Base-by-base conservation (phyloP, 1,140 invertebrate genomes). In the Hesperophylax magnus region DNA sequence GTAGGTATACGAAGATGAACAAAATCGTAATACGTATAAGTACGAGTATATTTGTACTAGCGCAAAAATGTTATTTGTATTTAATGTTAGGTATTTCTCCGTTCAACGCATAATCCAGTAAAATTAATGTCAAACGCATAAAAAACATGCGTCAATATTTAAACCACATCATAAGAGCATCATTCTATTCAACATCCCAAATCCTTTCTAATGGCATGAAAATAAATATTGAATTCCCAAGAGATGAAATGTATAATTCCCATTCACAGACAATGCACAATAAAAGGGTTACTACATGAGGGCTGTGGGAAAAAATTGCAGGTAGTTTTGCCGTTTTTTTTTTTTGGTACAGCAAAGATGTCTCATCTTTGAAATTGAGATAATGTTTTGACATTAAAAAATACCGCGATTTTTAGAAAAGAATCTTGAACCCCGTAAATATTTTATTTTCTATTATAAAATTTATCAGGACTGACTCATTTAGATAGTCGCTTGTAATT, bases 171-270 rank as follows among this genome's bases (percentile, higher is more conserved):
- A 63, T 34, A 65, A 56, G 78, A 52, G 71, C 18, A 15, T 75
- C 39, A 47, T 47, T 47, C 24, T 75, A 75, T 75, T 75, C 72
- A 75, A 52, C 52, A 52, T 47, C 47, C 34, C 34, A 65, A 78
- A 63, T 78, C 67, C 76, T 18, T 79, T 71, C 67, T 82, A 79
- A 82, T 82, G 81, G 75, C 72, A 65, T 47, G 71, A 82, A 82
- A 82, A 79, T 82, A 82, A 82, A 82, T 79, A 82, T 77, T 72
- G 47, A 54, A 79, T 77, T 47, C 61, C 75, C 60, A 31, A 61
- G 53, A 77, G 74, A 58, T 77, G 58, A 76, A 52, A 75, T 47
- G 11, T 47, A 47, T 76, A 77, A 82, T 67, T 77, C 78, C 81
- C 31, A 77, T 82, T 82, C 81, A 82, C 34, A 27, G 27, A n/a